Percentiles rank a stretch among this genome's conserved stretches.
Evolutionary conservation across 2,113 vertebrate species (phyloP).

Genomic region (Heloderma charlesbogerti): DNA sequence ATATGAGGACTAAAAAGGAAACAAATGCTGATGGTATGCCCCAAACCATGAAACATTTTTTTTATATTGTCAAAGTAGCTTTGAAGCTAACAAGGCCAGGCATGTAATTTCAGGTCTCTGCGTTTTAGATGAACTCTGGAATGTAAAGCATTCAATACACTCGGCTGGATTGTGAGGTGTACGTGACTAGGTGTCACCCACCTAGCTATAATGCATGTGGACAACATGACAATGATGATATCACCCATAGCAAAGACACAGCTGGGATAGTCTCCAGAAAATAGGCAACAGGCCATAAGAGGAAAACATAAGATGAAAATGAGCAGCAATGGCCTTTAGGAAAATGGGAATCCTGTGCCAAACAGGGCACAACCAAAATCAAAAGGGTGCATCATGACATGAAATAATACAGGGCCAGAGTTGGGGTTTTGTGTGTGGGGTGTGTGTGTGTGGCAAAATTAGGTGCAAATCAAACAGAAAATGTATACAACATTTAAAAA

Average conservation of each 20-base stretch:
- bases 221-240: slow-evolving; percentile 61
- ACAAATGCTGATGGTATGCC: slow-evolving; percentile 71
- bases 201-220: slow-evolving; percentile 52
- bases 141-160: slow-evolving; percentile 52
- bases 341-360: slow-evolving; percentile 9
- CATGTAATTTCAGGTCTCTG: slow-evolving; percentile 52
- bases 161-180: slow-evolving; percentile 44
- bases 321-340: slow-evolving; percentile 30
- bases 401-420: neutral
- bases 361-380: neutral
- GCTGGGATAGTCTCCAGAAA: slow-evolving; percentile 59
- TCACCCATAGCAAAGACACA: slow-evolving; percentile 21
- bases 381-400: neutral
- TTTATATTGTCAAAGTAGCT: slow-evolving; percentile 66
- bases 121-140: slow-evolving; percentile 50
- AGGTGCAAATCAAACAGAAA: neutral
- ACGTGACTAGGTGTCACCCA: slow-evolving; percentile 54
- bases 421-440: neutral
- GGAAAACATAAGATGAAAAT: slow-evolving; percentile 20
- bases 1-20: slow-evolving; percentile 70
- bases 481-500: neutral
- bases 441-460: neutral
- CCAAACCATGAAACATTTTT: slow-evolving; percentile 65
- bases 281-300: neutral
- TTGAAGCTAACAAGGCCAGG: slow-evolving; percentile 68